These are phyloP conservation scores for Echiichthys vipera DNA, from an alignment of 2,797 vertebrate genomes.

Conservation along the genomic window DNA sequence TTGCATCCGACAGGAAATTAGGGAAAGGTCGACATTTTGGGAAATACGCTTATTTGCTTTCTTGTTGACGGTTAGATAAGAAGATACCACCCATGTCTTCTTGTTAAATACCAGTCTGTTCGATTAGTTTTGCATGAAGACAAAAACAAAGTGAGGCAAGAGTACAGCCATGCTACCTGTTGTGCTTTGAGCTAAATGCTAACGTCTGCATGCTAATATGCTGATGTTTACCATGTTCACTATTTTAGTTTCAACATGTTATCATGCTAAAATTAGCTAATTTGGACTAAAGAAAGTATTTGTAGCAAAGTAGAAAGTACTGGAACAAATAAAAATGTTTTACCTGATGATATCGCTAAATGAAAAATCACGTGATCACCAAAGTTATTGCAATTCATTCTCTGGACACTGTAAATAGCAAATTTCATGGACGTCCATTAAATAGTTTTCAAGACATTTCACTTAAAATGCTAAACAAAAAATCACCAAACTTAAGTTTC, in stretches of 20 bases:
- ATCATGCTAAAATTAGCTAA: background rate
- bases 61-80: background rate
- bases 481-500: background rate
- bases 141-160: background rate
- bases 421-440: background rate
- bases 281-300: background rate
- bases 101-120: background rate
- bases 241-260: background rate
- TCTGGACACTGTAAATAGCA: background rate
- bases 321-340: background rate
- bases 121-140: background rate
- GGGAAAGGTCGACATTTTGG: conserved; percentile 13
- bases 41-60: conserved; percentile 1
- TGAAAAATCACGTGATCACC: background rate
- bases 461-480: background rate
- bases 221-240: background rate
- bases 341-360: background rate
- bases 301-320: background rate
- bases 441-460: background rate
- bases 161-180: no score
- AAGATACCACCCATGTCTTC: conserved; percentile 5
- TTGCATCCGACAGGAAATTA: conserved; percentile 33
- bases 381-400: background rate
- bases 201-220: background rate
- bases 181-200: background rate